Evolutionary conservation across 2,113 vertebrate species (phyloP).

Genomic region (Cisticola juncidis): DNA sequence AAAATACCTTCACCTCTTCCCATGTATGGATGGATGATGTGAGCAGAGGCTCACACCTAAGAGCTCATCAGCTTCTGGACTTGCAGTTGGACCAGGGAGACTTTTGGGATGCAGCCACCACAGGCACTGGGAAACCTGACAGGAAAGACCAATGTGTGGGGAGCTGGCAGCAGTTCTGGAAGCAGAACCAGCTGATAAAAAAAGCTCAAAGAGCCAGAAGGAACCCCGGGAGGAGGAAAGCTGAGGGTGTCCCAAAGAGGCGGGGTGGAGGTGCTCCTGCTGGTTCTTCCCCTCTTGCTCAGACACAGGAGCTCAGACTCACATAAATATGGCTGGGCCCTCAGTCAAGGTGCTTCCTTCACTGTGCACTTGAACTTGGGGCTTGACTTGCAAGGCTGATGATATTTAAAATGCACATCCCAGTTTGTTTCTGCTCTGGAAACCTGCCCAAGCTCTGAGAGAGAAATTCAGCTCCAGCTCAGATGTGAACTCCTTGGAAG

Average conservation of each 20-base stretch:
- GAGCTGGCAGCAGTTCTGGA: neutral
- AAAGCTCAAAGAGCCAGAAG: neutral
- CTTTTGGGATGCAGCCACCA: neutral
- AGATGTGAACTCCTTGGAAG: neutral
- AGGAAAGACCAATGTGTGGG: neutral
- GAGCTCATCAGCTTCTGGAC: neutral
- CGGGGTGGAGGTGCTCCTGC: neutral
- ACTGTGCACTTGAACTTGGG: neutral
- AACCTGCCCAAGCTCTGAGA: neutral
- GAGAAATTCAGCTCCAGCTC: neutral
- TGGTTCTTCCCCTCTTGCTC: neutral
- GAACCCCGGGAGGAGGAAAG: neutral
- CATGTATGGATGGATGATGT: fast-evolving
- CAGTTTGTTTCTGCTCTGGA: neutral
- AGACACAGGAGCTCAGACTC: neutral
- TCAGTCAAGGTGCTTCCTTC: neutral
- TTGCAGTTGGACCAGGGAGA: neutral
- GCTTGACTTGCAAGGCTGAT: neutral
- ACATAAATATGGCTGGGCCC: neutral
- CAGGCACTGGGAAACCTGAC: neutral
- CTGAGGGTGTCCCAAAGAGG: neutral
- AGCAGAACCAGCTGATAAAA: neutral
- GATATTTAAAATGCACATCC: neutral
- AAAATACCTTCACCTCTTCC: neutral
- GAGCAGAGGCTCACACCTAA: neutral